phyloP scores from a whole-genome alignment of 2,113 vertebrate genomes.

The Pteronura brasiliensis region DNA sequence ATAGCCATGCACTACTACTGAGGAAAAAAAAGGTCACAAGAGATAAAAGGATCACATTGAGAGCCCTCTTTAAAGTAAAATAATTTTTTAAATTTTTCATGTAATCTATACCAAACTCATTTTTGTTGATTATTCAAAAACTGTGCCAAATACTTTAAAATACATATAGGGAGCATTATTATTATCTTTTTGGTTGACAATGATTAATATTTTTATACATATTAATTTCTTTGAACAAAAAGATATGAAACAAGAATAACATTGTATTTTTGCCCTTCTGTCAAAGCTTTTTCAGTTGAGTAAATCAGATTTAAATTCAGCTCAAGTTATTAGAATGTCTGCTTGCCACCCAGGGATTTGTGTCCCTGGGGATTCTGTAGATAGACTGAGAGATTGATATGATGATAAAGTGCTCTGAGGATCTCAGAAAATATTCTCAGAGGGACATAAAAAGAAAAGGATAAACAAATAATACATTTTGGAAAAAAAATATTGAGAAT shows the following conservation, averaged over 20 bases:
- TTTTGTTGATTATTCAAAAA: background rate
- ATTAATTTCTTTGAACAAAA: constrained; percentile 14
- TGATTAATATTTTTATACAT: background rate
- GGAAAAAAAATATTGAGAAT: background rate
- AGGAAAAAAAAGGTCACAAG: background rate
- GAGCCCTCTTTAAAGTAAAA: background rate
- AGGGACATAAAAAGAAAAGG: constrained; percentile 27
- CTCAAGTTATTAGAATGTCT: background rate
- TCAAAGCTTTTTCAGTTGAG: background rate
- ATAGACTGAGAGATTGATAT: background rate
- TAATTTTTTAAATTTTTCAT: background rate
- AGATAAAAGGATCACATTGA: background rate
- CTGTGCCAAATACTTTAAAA: background rate
- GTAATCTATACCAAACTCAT: background rate
- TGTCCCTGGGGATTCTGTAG: background rate
- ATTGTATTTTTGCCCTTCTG: background rate
- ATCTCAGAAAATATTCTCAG: background rate
- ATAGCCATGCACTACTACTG: background rate
- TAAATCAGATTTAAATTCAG: constrained; percentile 51
- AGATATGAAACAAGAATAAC: background rate
- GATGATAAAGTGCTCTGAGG: background rate
- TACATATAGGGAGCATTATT: background rate
- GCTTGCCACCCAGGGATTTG: background rate
- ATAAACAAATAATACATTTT: background rate
- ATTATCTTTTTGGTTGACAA: background rate